Base-by-base conservation (phyloP, 1,140 invertebrate genomes). In the Homarus americanus region DNA sequence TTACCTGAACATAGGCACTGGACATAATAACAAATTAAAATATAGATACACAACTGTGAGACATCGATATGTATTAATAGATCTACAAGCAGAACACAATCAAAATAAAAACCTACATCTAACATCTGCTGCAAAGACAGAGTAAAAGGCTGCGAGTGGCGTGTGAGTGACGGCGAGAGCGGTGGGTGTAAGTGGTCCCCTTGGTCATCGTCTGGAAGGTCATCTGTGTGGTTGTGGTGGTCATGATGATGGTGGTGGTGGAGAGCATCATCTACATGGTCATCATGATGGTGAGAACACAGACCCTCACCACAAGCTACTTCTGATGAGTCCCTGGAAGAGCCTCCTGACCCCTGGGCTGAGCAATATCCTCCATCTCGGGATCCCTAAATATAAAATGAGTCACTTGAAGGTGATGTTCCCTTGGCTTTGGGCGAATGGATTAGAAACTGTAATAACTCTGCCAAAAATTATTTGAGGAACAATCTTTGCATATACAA, bases 321-420 rank as follows among this genome's bases (percentile, higher is more conserved):
- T 97, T 89, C 96, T 96, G 44, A 96, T 96, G 78, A 98, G 95
- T 94, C 98, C 97, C 91, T 97, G 96, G 93, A 97, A 97, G 0
- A 98, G 94, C 63, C 97, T 94, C 94, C 98, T 97, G 88, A 98
- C 94, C 93, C 82, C 34, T 87, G 82, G 58, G 90, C 82, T 49
- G 83, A 88, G 75, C 89, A 91, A 40, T 87, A 91, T n/a, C 91
- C 91, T 28, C 91, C 91, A 83, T 91, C 91, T 32, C 91, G 83
- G 20, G 91, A 91, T 53, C 91, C 83, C 91, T 91, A 20, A 41
- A 69, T n/a, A n/a, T n/a, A n/a, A n/a, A n/a, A n/a, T 49, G 44
- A 49, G 44, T 49, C 5, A 7, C 12, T 49, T 49, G 15, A 49
- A 49, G 44, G 44, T 49, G 44, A 49, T 49, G 44, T 15, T 49